Evolutionary conservation across 2,113 vertebrate species (phyloP).

Genomic region (Xiphophorus maculatus): DNA sequence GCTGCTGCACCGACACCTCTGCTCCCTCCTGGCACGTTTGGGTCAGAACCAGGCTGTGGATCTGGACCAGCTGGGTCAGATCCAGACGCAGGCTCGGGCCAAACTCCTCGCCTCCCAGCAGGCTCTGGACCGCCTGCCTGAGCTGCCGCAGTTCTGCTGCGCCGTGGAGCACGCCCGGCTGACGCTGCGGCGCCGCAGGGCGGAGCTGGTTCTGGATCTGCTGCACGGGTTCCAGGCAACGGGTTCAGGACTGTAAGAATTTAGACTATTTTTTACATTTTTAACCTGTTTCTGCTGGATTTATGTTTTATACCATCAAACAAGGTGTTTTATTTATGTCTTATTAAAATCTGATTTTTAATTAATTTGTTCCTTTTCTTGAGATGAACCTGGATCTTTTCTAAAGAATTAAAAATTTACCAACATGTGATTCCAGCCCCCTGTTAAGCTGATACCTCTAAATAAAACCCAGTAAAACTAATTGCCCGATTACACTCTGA

Average conservation of each 20-base stretch:
- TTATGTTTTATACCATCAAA: neutral
- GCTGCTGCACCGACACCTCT: slow-evolving; percentile 83
- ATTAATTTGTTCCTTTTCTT: neutral
- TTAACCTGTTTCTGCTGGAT: neutral
- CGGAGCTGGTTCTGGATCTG: slow-evolving; percentile 77
- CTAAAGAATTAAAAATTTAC: neutral
- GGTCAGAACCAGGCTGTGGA: slow-evolving; percentile 18
- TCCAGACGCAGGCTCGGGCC: slow-evolving; percentile 66
- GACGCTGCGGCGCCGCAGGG: slow-evolving; percentile 80
- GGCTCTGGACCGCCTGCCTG: slow-evolving; percentile 79
- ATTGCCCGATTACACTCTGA: too few relatives aligned
- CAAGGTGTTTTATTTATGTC: neutral
- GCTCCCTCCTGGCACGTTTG: slow-evolving; percentile 52
- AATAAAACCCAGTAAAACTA: too few relatives aligned
- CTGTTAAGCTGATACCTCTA: too few relatives aligned
- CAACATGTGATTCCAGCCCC: too few relatives aligned
- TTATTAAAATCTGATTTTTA: neutral
- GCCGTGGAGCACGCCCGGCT: slow-evolving; percentile 83
- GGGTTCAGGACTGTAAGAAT: neutral
- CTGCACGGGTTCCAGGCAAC: slow-evolving; percentile 57
- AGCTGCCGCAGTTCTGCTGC: slow-evolving; percentile 85
- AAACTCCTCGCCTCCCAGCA: slow-evolving; percentile 50
- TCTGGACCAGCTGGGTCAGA: slow-evolving; percentile 40
- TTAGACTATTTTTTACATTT: neutral
- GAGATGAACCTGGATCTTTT: neutral